These are phyloP conservation scores for Megastigmus dorsalis DNA, from an alignment of 2,888 invertebrate genomes.

Conservation along the genomic window DNA sequence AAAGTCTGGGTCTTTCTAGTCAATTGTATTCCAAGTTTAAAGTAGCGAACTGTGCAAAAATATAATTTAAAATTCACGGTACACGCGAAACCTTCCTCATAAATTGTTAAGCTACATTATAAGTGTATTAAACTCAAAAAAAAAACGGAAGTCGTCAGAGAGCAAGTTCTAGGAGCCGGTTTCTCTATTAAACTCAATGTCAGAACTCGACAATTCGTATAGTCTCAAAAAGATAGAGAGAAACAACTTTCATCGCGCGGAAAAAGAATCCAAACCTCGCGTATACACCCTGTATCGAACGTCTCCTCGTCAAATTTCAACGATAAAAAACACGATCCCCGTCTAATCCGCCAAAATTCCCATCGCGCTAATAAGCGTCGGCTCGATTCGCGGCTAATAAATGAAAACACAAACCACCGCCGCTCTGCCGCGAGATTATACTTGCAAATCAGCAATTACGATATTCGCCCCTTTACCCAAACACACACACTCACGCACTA, in stretches of 20 bases:
- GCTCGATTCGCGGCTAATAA: conserved; percentile 69
- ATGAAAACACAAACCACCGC: conserved; percentile 60
- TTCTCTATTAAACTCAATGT: not conserved
- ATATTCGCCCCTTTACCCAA: no score
- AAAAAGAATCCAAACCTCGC: not conserved
- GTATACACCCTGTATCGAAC: no score
- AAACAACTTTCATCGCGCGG: not conserved
- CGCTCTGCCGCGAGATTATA: conserved; percentile 64
- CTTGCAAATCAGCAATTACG: conserved; percentile 69
- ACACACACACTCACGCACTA: no score
- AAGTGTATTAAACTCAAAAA: not conserved
- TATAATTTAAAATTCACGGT: not conserved
- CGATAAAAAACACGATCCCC: not conserved
- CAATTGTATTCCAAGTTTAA: no score
- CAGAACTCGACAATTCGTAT: not conserved
- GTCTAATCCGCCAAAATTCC: not conserved
- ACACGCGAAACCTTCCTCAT: not conserved
- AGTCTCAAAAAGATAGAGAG: no score
- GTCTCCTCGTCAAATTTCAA: not conserved
- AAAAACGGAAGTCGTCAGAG: no score
- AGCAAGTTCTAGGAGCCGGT: not conserved
- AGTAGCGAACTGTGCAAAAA: no score
- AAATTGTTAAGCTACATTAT: not conserved
- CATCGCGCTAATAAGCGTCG: conserved; percentile 63
- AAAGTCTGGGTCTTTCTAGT: no score